Percentiles rank a stretch among this genome's conserved stretches.
These are phyloP conservation scores for Carcharodon carcharias DNA, from an alignment of 2,797 vertebrate genomes.

Conservation along the genomic window DNA sequence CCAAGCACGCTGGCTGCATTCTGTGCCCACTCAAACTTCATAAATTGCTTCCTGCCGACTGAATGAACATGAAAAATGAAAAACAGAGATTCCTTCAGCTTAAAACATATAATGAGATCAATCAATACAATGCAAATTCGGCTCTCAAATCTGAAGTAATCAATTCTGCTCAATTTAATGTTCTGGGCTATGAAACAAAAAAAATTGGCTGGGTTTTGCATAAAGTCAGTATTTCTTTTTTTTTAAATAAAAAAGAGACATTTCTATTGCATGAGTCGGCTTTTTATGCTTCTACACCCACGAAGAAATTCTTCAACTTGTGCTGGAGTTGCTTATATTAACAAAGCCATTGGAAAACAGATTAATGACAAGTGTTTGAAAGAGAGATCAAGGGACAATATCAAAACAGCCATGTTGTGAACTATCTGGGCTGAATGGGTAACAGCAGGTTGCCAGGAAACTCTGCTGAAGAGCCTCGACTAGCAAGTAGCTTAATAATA, in stretches of 20 bases:
- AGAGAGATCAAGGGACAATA: neutral
- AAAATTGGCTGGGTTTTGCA: neutral
- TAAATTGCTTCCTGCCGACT: conserved; percentile 89
- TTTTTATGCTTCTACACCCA: neutral
- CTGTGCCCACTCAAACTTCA: conserved; percentile 76
- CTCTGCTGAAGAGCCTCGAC: neutral
- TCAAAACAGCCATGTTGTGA: neutral
- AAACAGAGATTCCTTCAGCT: neutral
- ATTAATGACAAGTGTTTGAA: neutral
- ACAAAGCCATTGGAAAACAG: neutral
- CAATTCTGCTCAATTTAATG: neutral
- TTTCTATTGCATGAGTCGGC: neutral
- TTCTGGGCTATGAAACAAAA: neutral
- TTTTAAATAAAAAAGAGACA: neutral
- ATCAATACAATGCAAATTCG: neutral
- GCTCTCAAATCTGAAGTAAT: neutral
- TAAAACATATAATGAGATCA: neutral
- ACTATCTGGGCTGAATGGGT: neutral
- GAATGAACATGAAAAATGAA: conserved; percentile 37
- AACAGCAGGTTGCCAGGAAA: neutral
- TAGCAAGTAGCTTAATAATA: neutral
- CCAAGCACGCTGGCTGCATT: conserved; percentile 69
- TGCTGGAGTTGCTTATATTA: neutral
- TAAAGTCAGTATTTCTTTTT: neutral
- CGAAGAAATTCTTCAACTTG: neutral